phyloP scores from a whole-genome alignment of 2,113 vertebrate genomes.

The Sceloporus tristichus region DNA sequence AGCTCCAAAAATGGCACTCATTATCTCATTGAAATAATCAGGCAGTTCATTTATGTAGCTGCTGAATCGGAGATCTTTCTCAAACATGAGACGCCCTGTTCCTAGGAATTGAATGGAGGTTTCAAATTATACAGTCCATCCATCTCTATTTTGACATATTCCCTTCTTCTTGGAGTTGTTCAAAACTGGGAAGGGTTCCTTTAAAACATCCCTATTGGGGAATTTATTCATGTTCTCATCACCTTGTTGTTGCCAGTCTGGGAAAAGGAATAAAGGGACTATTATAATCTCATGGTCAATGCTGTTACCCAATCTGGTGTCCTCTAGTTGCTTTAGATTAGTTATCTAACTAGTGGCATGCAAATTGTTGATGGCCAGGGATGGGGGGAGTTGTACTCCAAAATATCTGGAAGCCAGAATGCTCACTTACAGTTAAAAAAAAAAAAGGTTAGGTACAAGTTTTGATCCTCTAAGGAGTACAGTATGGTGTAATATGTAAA shows the following conservation, averaged over 20 bases:
- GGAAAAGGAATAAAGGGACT: slow-evolving; percentile 35
- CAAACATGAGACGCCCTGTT: slow-evolving; percentile 34
- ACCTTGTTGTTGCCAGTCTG: slow-evolving; percentile 40
- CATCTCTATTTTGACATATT: neutral
- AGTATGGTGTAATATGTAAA: neutral
- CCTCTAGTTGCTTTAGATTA: neutral
- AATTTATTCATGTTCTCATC: slow-evolving; percentile 21
- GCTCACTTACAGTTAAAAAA: slow-evolving; percentile 50
- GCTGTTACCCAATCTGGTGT: neutral
- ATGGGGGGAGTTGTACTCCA: neutral
- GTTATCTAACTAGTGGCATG: too few relatives aligned
- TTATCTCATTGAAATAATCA: slow-evolving; percentile 62
- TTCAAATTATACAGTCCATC: slow-evolving; percentile 2
- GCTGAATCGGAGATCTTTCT: slow-evolving; percentile 60
- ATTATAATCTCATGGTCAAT: slow-evolving; percentile 70
- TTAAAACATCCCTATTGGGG: neutral
- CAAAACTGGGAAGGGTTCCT: neutral
- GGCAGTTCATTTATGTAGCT: slow-evolving; percentile 56
- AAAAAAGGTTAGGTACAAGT: slow-evolving; percentile 64
- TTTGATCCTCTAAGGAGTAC: slow-evolving; percentile 25
- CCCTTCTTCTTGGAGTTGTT: slow-evolving; percentile 42
- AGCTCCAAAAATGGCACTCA: slow-evolving; percentile 65
- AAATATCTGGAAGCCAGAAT: neutral
- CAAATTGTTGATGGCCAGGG: too few relatives aligned
- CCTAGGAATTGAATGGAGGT: slow-evolving; percentile 55